Conservation (phyloP, 2,888 invertebrate species). For the Cinara cedri region DNA sequence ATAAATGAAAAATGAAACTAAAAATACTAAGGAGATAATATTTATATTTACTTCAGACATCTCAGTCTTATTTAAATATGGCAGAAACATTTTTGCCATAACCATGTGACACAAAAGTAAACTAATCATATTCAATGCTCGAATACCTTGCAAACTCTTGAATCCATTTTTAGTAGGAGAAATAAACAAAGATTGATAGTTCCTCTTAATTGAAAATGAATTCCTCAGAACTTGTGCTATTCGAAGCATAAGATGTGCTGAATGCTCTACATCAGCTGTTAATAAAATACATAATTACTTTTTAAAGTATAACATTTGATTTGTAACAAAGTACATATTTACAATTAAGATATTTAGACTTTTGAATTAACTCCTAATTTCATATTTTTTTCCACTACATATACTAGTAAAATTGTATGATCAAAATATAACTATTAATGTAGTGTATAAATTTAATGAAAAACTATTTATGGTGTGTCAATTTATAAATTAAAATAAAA, state of each 20-base stretch:
- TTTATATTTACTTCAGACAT: constrained; percentile 69
- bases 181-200: constrained; percentile 67
- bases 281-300: not conserved
- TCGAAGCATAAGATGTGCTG: constrained; percentile 21
- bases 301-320: too few relatives aligned
- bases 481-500: too few relatives aligned
- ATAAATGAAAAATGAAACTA: not conserved
- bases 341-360: too few relatives aligned
- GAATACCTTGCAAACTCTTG: constrained; percentile 70
- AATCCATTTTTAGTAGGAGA: constrained; percentile 67
- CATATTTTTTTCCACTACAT: not conserved
- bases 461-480: too few relatives aligned
- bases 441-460: too few relatives aligned
- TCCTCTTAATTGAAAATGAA: constrained; percentile 68
- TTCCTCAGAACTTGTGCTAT: constrained; percentile 53
- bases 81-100: constrained; percentile 73
- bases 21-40: not conserved
- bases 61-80: constrained; percentile 71
- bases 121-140: constrained; percentile 71
- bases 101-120: constrained; percentile 72
- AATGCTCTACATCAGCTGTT: constrained; percentile 28
- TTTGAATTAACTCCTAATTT: too few relatives aligned
- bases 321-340: too few relatives aligned
- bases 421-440: not conserved
- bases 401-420: not conserved